phyloP scores from a whole-genome alignment of 2,113 vertebrate genomes.

The Xiphophorus maculatus region DNA sequence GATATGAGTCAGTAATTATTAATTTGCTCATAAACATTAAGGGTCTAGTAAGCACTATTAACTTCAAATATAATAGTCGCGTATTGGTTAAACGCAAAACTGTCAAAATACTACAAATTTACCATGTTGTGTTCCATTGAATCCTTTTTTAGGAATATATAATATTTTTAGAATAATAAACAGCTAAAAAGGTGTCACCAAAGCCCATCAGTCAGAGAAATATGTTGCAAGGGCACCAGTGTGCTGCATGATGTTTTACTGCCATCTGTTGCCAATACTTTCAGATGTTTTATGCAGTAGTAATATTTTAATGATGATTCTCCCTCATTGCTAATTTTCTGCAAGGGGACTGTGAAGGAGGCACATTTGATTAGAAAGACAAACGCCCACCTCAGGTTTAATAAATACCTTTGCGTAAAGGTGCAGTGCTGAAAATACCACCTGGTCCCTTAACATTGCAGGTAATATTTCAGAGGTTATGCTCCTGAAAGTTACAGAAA shows the following conservation, averaged over 20 bases:
- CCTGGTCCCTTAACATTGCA: constrained; percentile 52
- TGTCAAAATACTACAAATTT: constrained; percentile 48
- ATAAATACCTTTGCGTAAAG: constrained; percentile 64
- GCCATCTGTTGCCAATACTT: constrained; percentile 89
- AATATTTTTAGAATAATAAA: constrained; percentile 58
- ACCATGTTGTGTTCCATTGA: constrained; percentile 31
- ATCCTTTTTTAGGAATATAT: constrained; percentile 47
- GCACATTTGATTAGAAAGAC: constrained; percentile 42
- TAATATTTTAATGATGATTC: constrained; percentile 70
- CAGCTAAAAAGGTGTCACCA: constrained; percentile 18
- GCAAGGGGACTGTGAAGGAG: constrained; percentile 43
- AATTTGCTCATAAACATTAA: constrained; percentile 33
- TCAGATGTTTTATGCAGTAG: constrained; percentile 70
- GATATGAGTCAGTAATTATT: constrained; percentile 42
- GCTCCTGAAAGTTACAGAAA: constrained; percentile 45
- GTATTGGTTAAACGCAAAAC: constrained; percentile 30
- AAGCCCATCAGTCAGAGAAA: constrained; percentile 35
- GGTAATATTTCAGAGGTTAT: constrained; percentile 62
- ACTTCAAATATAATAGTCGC: constrained; percentile 31
- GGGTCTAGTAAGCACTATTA: constrained; percentile 23
- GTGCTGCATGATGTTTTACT: constrained; percentile 84
- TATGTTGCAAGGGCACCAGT: constrained; percentile 50
- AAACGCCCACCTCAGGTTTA: constrained; percentile 56
- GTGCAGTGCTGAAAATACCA: constrained; percentile 58
- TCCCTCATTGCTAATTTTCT: constrained; percentile 60